These are phyloP conservation scores for Cosmia pyralina DNA, from an alignment of 2,888 invertebrate species.

Conservation along the genomic window DNA sequence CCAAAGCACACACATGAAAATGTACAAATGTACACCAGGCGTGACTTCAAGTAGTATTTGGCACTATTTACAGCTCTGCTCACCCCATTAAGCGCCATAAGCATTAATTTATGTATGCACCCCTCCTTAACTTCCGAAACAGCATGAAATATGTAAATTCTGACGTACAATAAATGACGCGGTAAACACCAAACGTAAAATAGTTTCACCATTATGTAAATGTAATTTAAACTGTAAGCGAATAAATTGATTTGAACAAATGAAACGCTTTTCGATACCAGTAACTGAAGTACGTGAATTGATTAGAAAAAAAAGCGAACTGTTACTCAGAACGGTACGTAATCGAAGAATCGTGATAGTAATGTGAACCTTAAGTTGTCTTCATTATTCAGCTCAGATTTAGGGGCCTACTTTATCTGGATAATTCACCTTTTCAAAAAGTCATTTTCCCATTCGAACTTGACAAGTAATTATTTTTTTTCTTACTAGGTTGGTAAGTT, in stretches of 20 bases:
- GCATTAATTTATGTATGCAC: constrained; percentile 40
- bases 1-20: constrained; percentile 48
- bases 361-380: constrained; percentile 35
- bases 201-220: constrained; percentile 54
- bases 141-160: constrained; percentile 46
- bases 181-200: constrained; percentile 51
- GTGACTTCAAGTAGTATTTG: constrained; percentile 46
- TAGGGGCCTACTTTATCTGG: neutral
- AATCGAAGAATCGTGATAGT: constrained; percentile 23
- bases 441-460: neutral
- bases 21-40: constrained; percentile 20
- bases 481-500: too few relatives aligned
- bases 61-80: constrained; percentile 36
- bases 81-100: constrained; percentile 45
- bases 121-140: constrained; percentile 21
- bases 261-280: constrained; percentile 49
- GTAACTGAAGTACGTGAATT: constrained; percentile 50
- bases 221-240: constrained; percentile 50
- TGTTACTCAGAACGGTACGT: constrained; percentile 11
- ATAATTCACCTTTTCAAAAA: constrained; percentile 1
- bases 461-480: neutral
- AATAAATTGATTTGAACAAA: constrained; percentile 55
- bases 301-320: constrained; percentile 16
- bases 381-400: constrained; percentile 37
- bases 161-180: constrained; percentile 39